These are phyloP conservation scores for Flabesymbios commensalis DNA, from an alignment of 2,888 invertebrate species.

Conservation along the genomic window DNA sequence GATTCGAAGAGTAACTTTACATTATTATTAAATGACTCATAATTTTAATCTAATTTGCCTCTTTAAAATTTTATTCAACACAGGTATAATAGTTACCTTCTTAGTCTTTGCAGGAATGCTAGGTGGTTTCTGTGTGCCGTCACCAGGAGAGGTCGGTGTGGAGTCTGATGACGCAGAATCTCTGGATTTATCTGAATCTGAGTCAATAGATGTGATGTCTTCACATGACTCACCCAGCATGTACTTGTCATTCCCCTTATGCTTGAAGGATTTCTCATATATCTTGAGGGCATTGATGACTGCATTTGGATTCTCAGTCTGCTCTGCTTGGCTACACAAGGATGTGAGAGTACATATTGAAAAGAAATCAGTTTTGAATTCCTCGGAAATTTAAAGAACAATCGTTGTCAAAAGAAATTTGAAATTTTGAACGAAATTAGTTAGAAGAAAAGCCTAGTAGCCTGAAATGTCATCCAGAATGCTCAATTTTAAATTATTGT, in stretches of 20 bases:
- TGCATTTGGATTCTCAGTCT: conserved; percentile 99
- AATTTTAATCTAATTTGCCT: too few species aligned
- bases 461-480: too few species aligned
- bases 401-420: background rate
- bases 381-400: background rate
- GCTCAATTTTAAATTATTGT: too few species aligned
- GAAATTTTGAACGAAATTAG: background rate
- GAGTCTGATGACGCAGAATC: too few species aligned
- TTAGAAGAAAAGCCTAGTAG: too few species aligned
- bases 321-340: conserved; percentile 72
- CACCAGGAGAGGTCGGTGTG: too few species aligned
- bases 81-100: too few species aligned
- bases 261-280: conserved; percentile 56
- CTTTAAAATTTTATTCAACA: too few species aligned
- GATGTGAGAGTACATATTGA: background rate
- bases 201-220: conserved; percentile 10
- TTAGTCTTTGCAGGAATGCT: too few species aligned
- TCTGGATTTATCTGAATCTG: conserved; percentile 1
- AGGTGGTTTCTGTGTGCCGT: too few species aligned
- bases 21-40: too few species aligned
- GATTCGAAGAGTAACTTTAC: too few species aligned
- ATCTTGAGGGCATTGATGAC: conserved; percentile 87
- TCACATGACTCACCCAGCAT: conserved; percentile 40
- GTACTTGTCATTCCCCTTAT: conserved; percentile 57
- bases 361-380: background rate